Conservation (phyloP, 2,797 vertebrate genomes). For the Oreochromis grahami region DNA sequence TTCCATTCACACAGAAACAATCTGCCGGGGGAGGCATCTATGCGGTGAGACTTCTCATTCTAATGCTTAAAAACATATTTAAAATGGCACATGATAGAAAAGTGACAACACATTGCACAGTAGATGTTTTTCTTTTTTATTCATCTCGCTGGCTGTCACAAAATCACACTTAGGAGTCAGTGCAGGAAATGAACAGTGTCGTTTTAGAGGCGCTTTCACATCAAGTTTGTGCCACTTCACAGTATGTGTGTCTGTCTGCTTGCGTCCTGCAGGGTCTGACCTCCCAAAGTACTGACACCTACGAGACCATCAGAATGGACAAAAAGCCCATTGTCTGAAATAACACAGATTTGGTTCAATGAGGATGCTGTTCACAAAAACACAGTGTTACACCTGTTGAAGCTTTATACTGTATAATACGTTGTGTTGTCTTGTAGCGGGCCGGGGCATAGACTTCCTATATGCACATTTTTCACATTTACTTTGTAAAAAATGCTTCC, state of each 20-base stretch:
- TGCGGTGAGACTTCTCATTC: constrained; percentile 55
- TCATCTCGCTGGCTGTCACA: background rate
- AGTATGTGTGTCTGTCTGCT: background rate
- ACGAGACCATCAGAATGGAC: constrained; percentile 62
- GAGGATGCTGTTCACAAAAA: background rate
- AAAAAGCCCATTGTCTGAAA: constrained; percentile 28
- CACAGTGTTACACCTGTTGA: background rate
- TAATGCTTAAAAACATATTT: constrained; percentile 25
- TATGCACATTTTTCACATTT: background rate
- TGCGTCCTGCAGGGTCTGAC: constrained; percentile 60
- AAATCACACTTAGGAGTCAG: background rate
- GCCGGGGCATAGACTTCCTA: background rate
- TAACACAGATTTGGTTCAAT: background rate
- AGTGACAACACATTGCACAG: background rate
- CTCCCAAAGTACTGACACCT: constrained; percentile 38
- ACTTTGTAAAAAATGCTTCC: constrained; percentile 3
- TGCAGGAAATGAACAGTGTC: background rate
- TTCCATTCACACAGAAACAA: constrained; percentile 55
- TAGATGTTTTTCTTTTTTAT: background rate
- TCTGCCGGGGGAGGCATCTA: constrained; percentile 52
- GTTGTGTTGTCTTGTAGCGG: background rate
- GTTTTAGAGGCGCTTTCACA: background rate
- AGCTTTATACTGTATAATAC: constrained; percentile 2
- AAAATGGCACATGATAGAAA: constrained; percentile 16
- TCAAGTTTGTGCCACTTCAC: background rate